These are phyloP conservation scores for Sceloporus undulatus DNA, from an alignment of 2,113 vertebrate species.

Conservation along the genomic window DNA sequence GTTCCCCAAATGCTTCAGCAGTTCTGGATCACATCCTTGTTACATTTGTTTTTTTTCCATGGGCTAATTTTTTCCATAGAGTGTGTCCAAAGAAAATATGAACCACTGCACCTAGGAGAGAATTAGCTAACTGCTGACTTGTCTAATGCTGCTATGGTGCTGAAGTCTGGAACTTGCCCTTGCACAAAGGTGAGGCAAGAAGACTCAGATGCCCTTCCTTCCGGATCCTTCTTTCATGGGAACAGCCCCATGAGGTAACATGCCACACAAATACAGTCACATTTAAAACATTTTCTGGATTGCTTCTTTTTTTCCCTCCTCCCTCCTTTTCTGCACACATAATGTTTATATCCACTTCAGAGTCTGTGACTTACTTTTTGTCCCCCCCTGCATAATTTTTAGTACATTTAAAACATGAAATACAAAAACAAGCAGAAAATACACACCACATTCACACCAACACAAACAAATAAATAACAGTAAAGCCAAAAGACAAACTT, in stretches of 20 bases:
- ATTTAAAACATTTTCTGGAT: background rate
- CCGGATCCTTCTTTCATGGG: background rate
- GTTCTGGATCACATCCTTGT: background rate
- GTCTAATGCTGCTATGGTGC: background rate
- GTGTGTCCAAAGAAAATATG: slow-evolving; percentile 51
- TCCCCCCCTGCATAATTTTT: too few relatives aligned
- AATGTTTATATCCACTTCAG: background rate
- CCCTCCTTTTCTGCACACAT: background rate
- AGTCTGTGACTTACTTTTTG: background rate
- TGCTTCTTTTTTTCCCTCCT: background rate
- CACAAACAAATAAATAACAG: too few relatives aligned
- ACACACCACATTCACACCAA: too few relatives aligned
- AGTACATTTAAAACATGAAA: too few relatives aligned
- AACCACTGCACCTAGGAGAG: background rate
- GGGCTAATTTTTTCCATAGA: slow-evolving; percentile 62
- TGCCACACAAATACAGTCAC: background rate
- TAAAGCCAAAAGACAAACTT: too few relatives aligned
- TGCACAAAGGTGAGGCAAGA: rapidly evolving
- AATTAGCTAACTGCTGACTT: background rate
- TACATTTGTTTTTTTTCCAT: background rate
- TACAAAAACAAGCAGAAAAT: too few relatives aligned
- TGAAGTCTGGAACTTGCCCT: rapidly evolving
- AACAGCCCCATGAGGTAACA: background rate
- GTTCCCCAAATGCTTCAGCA: background rate
- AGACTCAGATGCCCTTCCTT: background rate